Base-by-base conservation (phyloP, 2,113 vertebrate species). In the Cryptomyrus ogoouensis region DNA sequence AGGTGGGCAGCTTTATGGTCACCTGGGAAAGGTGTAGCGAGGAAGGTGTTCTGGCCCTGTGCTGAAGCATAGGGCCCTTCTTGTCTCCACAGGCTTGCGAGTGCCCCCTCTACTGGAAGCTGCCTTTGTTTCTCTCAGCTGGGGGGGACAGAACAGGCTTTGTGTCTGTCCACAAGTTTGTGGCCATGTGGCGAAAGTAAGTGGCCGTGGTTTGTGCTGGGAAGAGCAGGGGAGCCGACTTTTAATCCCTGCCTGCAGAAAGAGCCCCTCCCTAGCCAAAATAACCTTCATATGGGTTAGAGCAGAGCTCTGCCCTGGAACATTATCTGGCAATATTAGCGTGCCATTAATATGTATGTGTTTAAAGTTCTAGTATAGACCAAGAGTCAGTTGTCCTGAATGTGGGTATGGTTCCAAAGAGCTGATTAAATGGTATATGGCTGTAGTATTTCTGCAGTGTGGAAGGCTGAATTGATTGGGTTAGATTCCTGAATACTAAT, bases 131-230 rank as follows among this genome's bases (percentile, higher is more conserved):
- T 96, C 97, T 93, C 85, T 94, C 94, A 12, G 97, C 98, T 62
- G 98, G 98, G 91, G 98, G 98, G 53, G 98, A 98, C 94, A 96
- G 97, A 94, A 97, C 97, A 19, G 98, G 98, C 93, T 96, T 96
- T 0, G 97, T 99, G 91, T 99, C 98, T 0, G 98, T 99, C 80
- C 98, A 99, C 96, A 99, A 98, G 95, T 99, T 99, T 87, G 93
- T 99, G 91, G 98, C 98, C 88, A 98, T 97, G 97, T 99, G 98
- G 98, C 94, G 98, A 93, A 99, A 98, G 98, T 99, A 96, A 99
- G 98, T 83, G 66, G 95, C 95, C 50, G 86, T 44, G 19, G 53
- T 70, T 90, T 91, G 86, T 94, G 88, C 90, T 93, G 89, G 89
- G 91, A 13, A 70, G 66, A 15, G 1, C 15, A 13, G 5, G 70